Percentiles rank a stretch among this genome's conserved stretches.
Conservation (phyloP, 2,797 vertebrate genomes). For the Molossus alvarezi region DNA sequence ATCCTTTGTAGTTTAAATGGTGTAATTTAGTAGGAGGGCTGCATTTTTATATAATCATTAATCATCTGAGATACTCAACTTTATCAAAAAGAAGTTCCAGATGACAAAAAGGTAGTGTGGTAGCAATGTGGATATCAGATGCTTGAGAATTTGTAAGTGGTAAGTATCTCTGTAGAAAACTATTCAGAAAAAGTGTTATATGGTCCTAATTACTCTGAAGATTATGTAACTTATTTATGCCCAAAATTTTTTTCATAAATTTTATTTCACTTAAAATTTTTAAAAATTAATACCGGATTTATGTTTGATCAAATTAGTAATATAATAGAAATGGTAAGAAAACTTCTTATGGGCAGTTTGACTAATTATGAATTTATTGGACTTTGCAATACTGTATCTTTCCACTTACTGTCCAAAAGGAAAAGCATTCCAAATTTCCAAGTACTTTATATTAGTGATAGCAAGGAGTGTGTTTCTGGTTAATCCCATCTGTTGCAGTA, state of each 20-base stretch:
- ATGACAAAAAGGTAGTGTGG: not conserved
- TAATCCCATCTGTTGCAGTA: not conserved
- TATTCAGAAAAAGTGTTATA: not conserved
- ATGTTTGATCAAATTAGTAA: not conserved
- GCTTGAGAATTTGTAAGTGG: conserved; percentile 19
- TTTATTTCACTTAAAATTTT: conserved; percentile 1
- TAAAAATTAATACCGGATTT: not conserved
- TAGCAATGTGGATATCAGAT: not conserved
- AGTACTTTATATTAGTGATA: not conserved
- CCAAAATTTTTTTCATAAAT: not conserved
- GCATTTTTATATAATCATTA: not conserved
- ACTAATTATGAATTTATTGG: conserved; percentile 2
- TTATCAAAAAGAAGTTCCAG: conserved; percentile 9
- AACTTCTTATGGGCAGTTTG: not conserved
- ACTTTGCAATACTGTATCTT: not conserved
- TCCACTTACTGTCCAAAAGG: not conserved
- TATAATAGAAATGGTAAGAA: not conserved
- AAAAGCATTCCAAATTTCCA: not conserved
- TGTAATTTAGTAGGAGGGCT: not conserved
- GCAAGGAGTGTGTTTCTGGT: not conserved
- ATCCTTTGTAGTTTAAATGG: conserved; percentile 23
- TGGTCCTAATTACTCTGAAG: conserved; percentile 3
- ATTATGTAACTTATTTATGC: not conserved
- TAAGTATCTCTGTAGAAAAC: conserved; percentile 25
- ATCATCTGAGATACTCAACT: not conserved